Evolutionary conservation across 2,888 invertebrate genomes (phyloP).

Genomic region (Rhopalosiphum nymphaeae): DNA sequence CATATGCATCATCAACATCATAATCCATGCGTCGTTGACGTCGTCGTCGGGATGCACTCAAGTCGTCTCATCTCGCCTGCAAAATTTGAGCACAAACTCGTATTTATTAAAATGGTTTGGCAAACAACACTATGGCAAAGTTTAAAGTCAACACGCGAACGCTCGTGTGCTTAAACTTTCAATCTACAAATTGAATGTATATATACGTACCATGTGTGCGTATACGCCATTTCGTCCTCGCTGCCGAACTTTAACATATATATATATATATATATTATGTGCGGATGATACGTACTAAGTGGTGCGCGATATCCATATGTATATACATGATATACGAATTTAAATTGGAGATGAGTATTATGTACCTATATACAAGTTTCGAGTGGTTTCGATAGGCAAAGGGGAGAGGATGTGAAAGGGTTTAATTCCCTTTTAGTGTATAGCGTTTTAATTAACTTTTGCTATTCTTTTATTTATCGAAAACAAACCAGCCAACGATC

Average conservation of each 20-base stretch:
- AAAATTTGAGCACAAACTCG: slow-evolving; percentile 17
- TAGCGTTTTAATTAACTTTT: slow-evolving; percentile 50
- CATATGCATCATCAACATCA: background rate
- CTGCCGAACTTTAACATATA: background rate
- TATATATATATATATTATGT: background rate
- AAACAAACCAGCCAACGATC: background rate
- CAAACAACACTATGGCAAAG: slow-evolving; percentile 56
- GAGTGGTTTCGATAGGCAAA: slow-evolving; percentile 11
- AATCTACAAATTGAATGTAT: slow-evolving; percentile 58
- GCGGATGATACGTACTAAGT: background rate
- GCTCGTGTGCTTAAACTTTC: slow-evolving; percentile 44
- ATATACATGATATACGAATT: slow-evolving; percentile 23
- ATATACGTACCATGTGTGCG: background rate
- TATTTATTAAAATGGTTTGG: slow-evolving; percentile 43
- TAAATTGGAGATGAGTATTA: slow-evolving; percentile 44
- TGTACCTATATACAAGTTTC: slow-evolving; percentile 7
- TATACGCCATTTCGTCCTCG: slow-evolving; percentile 8
- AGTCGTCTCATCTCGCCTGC: background rate
- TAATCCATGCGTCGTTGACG: background rate
- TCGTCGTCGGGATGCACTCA: slow-evolving; percentile 3
- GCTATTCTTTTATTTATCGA: slow-evolving; percentile 24
- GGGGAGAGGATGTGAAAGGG: slow-evolving; percentile 18
- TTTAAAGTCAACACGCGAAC: slow-evolving; percentile 59
- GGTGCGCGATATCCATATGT: background rate
- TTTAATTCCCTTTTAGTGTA: slow-evolving; percentile 53